Evolutionary conservation across 2,888 invertebrate species (phyloP).

Genomic region (Catocala nupta): DNA sequence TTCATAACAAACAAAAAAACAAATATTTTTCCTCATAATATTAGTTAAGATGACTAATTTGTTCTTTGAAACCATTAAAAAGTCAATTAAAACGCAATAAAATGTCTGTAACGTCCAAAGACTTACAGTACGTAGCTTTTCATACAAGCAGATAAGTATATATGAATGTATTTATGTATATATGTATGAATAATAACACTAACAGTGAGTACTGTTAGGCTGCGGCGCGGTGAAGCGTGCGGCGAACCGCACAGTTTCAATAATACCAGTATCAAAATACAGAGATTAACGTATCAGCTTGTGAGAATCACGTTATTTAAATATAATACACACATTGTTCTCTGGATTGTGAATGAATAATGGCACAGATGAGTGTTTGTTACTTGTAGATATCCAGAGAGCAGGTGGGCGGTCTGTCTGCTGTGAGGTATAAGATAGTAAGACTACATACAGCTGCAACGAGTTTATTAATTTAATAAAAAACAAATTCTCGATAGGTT

Average conservation of each 20-base stretch:
- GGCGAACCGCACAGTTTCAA: slow-evolving; percentile 33
- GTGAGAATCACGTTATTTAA: neutral
- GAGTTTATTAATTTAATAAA: too few relatives aligned
- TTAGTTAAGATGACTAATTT: too few relatives aligned
- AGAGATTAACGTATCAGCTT: slow-evolving; percentile 1
- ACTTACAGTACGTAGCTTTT: neutral
- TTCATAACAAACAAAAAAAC: too few relatives aligned
- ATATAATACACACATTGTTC: neutral
- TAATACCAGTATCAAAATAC: slow-evolving; percentile 33
- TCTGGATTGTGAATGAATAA: neutral
- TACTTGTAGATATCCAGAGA: too few relatives aligned
- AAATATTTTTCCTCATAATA: too few relatives aligned
- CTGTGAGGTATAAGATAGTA: too few relatives aligned
- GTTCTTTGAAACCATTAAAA: too few relatives aligned
- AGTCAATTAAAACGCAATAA: neutral
- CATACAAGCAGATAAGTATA: neutral
- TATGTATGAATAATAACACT: slow-evolving; percentile 23
- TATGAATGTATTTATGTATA: slow-evolving; percentile 1
- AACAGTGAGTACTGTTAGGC: slow-evolving; percentile 49
- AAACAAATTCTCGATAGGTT: too few relatives aligned
- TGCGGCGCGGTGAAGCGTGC: slow-evolving; percentile 29
- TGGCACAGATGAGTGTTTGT: too few relatives aligned
- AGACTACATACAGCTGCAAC: too few relatives aligned
- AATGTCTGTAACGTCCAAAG: neutral
- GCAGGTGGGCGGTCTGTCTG: too few relatives aligned